Evolutionary conservation across 2,888 invertebrate species (phyloP).

Genomic region (Andrena bucephala): DNA sequence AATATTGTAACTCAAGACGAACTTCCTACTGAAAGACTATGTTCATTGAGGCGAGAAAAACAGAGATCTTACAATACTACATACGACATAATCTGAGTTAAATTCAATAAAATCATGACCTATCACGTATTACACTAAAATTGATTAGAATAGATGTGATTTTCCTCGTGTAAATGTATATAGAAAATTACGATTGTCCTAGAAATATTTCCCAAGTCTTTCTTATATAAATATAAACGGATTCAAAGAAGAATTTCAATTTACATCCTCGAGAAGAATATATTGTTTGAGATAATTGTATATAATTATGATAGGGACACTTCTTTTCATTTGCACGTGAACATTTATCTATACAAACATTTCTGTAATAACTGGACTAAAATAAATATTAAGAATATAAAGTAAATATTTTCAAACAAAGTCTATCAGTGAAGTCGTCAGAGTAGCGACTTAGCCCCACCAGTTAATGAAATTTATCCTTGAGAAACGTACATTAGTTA

Average conservation of each 20-base stretch:
- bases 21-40: constrained; percentile 76
- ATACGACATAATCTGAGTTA: constrained; percentile 12
- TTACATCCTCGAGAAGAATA: constrained; percentile 7
- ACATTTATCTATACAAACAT: constrained; percentile 24
- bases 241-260: constrained; percentile 28
- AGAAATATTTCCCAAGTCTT: constrained; percentile 32
- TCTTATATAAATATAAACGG: constrained; percentile 15
- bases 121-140: constrained; percentile 7
- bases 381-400: constrained; percentile 64
- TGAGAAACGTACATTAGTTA: constrained; percentile 71
- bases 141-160: constrained; percentile 28
- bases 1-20: constrained; percentile 72
- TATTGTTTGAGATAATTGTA: constrained; percentile 17
- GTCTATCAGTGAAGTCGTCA: constrained; percentile 76
- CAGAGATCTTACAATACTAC: constrained; percentile 14
- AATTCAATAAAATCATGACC: constrained; percentile 38
- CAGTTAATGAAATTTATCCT: constrained; percentile 71
- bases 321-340: constrained; percentile 25
- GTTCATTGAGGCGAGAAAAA: constrained; percentile 59
- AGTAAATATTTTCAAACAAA: constrained; percentile 69
- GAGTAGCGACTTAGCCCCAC: constrained; percentile 72
- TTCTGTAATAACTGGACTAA: constrained; percentile 38
- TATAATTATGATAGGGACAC: constrained; percentile 5
- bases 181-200: constrained; percentile 60
- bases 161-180: constrained; percentile 42